Conservation (phyloP, 2,113 vertebrate genomes). For the Corythornis cristatus region DNA sequence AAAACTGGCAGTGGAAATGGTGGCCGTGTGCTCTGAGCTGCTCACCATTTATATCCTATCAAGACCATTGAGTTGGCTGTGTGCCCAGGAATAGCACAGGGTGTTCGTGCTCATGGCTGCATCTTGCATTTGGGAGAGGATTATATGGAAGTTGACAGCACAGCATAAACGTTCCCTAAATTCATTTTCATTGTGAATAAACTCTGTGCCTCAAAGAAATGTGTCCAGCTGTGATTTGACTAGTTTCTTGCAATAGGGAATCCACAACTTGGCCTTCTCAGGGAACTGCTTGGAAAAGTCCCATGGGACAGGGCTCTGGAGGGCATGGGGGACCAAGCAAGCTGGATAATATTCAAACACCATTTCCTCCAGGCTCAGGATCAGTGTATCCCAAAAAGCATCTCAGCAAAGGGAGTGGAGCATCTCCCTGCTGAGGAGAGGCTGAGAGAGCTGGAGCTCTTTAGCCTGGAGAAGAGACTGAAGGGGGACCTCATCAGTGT, state of each 20-base stretch:
- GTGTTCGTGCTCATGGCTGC: background rate
- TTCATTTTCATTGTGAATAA: slow-evolving; percentile 3
- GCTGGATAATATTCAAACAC: too few species aligned
- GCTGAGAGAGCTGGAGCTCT: too few species aligned
- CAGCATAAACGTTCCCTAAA: background rate
- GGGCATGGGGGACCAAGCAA: too few species aligned
- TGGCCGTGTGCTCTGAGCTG: background rate
- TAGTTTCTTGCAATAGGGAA: background rate
- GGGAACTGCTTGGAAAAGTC: too few species aligned
- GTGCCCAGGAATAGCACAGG: slow-evolving; percentile 25
- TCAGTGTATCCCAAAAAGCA: too few species aligned
- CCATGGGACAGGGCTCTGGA: too few species aligned
- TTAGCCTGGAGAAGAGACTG: too few species aligned
- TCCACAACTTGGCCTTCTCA: background rate
- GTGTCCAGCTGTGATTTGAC: background rate
- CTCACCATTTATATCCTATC: slow-evolving; percentile 15
- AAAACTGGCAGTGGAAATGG: slow-evolving; percentile 4
- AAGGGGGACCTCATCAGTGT: too few species aligned
- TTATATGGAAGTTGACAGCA: slow-evolving; percentile 12
- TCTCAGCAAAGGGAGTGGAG: too few species aligned
- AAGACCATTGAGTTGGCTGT: slow-evolving; percentile 3
- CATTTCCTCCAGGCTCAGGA: too few species aligned
- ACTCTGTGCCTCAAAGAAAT: background rate
- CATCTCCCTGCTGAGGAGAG: too few species aligned
- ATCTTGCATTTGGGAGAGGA: background rate